Base-by-base conservation (phyloP, 53 echinoderm and acorn worm species). In the Actinopyga echinites region DNA sequence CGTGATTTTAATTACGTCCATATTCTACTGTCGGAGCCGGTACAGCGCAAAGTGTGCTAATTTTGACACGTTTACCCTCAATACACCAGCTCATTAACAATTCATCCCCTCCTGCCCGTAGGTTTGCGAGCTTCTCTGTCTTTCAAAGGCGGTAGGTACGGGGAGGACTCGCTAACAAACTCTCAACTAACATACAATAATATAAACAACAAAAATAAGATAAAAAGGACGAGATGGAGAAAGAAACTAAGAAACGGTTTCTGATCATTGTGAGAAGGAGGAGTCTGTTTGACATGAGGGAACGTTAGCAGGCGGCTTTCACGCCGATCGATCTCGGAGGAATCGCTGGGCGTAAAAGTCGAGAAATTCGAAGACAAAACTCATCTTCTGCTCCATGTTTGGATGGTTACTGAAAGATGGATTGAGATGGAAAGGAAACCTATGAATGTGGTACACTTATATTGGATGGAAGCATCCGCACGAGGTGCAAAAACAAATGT, bases 41-140 rank as follows among this genome's bases (percentile, higher is more conserved):
- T 24, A 77, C 77, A 52, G 77, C 77, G 77, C 77, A 77, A 77
- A 77, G 77, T 77, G 77, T 77, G 77, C 56, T 77, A 77, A 77
- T 77, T 77, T 77, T 77, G 56, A 77, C 77, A 77, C 77, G 15
- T 77, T 77, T 77, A 77, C 77, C 77, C 77, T 77, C 77, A 77
- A 77, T 77, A 77, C 77, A 77, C 77, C 44, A 77, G 77, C 77
- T 77, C 77, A 77, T 77, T 77, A 77, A 77, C 52, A 77, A 77
- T 77, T 77, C 77, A 77, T 77, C 77, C 26, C 49, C 77, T 32
- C 30, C 77, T 28, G 54, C 77, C 77, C 56, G 25, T 28, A 53
- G 77, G 45, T 77, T 69, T 77, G 28, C 62, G 49, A 49, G 49
- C 17, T 13, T 49, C 49, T 49, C 49, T 49, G 49, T 49, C 49